phyloP scores from a whole-genome alignment of 23 tunicate genomes.

The Halocynthia aurantium region DNA sequence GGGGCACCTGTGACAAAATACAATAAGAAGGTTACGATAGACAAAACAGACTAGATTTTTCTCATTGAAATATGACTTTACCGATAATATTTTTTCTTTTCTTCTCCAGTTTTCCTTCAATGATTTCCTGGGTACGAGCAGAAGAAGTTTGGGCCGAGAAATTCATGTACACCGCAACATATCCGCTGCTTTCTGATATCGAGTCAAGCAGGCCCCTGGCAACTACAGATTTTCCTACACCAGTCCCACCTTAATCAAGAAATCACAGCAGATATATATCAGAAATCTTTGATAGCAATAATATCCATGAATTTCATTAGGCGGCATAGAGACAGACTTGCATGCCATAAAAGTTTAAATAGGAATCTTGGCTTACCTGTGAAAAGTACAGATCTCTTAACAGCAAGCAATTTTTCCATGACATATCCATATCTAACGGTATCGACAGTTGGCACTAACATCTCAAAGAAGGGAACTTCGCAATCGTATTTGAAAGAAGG shows the following conservation, averaged over 20 bases:
- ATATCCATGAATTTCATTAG: background rate
- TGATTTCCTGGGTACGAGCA: slow-evolving; percentile 89
- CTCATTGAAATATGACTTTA: background rate
- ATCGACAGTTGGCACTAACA: slow-evolving; percentile 97
- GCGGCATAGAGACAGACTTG: background rate
- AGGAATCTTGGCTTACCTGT: slow-evolving; percentile 47
- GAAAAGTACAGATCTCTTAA: slow-evolving; percentile 76
- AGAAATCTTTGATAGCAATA: background rate
- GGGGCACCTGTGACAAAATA: slow-evolving; percentile 72
- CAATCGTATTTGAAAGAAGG: slow-evolving; percentile 81
- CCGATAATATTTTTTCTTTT: slow-evolving; percentile 97
- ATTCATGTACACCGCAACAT: slow-evolving; percentile 90
- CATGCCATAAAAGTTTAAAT: background rate
- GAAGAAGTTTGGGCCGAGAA: slow-evolving; percentile 99
- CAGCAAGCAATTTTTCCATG: slow-evolving; percentile 95
- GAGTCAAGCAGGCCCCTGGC: slow-evolving; percentile 98
- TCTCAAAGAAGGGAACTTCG: slow-evolving; percentile 91
- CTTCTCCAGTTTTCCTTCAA: slow-evolving; percentile 93
- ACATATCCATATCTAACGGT: slow-evolving; percentile 93
- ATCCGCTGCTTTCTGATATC: slow-evolving; percentile 53
- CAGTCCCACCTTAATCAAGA: slow-evolving; percentile 63
- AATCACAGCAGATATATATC: background rate
- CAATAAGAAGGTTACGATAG: background rate
- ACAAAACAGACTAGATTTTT: background rate
- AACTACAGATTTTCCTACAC: slow-evolving; percentile 99